Conservation (phyloP, 2,113 vertebrate genomes). For the Ascaphus truei region DNA sequence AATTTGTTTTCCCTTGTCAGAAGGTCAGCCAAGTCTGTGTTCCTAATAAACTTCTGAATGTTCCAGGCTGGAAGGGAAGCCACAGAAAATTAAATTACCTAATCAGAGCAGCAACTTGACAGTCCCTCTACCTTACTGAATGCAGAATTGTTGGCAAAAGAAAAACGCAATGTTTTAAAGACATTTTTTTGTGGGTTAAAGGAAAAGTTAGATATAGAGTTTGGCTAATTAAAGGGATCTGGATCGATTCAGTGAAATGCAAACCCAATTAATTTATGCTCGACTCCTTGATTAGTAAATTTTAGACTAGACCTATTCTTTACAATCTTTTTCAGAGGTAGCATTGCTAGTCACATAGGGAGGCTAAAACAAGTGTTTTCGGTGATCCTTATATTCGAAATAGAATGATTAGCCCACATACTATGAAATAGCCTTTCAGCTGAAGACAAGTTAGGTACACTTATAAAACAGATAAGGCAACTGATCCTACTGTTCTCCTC, state of each 20-base stretch:
- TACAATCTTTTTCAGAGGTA: neutral
- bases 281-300: neutral
- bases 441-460: too few relatives aligned
- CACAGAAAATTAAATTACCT: slow-evolving; percentile 23
- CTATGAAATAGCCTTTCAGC: too few relatives aligned
- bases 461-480: too few relatives aligned
- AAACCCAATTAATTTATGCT: slow-evolving; percentile 3
- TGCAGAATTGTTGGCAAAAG: slow-evolving; percentile 10
- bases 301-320: neutral
- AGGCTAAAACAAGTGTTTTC: too few relatives aligned
- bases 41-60: slow-evolving; percentile 20
- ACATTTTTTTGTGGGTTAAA: neutral
- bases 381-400: too few relatives aligned
- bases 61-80: slow-evolving; percentile 11
- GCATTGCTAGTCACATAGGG: too few relatives aligned
- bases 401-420: too few relatives aligned
- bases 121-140: neutral
- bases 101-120: slow-evolving; percentile 11
- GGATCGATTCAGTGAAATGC: slow-evolving; percentile 7
- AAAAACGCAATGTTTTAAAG: slow-evolving; percentile 4
- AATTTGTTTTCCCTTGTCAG: slow-evolving; percentile 1
- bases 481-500: too few relatives aligned
- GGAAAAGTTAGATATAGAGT: neutral
- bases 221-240: slow-evolving; percentile 6
- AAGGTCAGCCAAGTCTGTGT: slow-evolving; percentile 21